Evolutionary conservation across 2,797 vertebrate genomes (phyloP).

Genomic region (Antennarius maculatus): DNA sequence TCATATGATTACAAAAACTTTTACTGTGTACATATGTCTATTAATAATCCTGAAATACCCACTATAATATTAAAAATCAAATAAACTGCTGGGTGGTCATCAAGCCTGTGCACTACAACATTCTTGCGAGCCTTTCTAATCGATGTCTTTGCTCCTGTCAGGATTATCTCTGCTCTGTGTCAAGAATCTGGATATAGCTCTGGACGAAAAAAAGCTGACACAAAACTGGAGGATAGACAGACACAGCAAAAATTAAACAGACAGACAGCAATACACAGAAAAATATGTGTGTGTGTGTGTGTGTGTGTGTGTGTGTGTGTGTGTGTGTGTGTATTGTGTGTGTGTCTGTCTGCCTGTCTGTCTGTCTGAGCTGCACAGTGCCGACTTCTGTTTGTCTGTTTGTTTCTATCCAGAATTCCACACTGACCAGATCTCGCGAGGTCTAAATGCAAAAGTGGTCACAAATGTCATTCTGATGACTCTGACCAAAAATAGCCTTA

Average conservation of each 20-base stretch:
- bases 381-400: conserved; percentile 56
- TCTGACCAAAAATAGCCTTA: not conserved
- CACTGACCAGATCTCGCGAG: conserved; percentile 33
- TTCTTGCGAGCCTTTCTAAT: conserved; percentile 12
- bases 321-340: too few relatives aligned
- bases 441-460: not conserved
- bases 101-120: not conserved
- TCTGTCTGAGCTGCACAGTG: conserved; percentile 17
- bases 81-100: conserved; percentile 36
- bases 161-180: not conserved
- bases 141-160: conserved; percentile 1
- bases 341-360: too few relatives aligned
- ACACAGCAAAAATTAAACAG: not conserved
- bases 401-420: conserved; percentile 40
- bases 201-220: too few relatives aligned
- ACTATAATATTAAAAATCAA: conserved; percentile 6
- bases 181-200: not conserved
- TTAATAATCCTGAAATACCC: too few relatives aligned
- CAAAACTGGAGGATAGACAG: not conserved
- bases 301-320: too few relatives aligned
- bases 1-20: too few relatives aligned
- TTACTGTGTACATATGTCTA: too few relatives aligned
- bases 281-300: not conserved
- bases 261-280: not conserved
- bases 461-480: not conserved